phyloP scores from a whole-genome alignment of 2,113 vertebrate species.

The Spea bombifrons region DNA sequence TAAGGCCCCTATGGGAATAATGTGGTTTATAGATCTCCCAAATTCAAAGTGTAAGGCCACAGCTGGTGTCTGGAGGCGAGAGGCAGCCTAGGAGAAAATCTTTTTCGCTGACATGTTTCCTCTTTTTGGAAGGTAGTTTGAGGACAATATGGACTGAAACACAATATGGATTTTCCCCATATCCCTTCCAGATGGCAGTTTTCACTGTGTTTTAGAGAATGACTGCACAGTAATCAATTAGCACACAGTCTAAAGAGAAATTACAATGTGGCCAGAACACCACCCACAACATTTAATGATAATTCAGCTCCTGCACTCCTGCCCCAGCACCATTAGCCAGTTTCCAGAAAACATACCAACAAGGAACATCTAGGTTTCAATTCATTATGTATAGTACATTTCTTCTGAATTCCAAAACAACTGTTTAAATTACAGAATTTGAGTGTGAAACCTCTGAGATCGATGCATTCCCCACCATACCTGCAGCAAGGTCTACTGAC shows the following conservation, averaged over 20 bases:
- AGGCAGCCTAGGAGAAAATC: conserved; percentile 39
- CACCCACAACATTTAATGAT: neutral
- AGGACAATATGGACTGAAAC: conserved; percentile 38
- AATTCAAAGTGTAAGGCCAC: conserved; percentile 19
- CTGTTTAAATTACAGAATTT: no score
- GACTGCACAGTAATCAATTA: conserved; percentile 5
- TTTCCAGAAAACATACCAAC: no score
- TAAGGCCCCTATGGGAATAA: neutral
- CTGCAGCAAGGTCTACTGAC: no score
- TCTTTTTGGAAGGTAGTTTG: conserved; percentile 40
- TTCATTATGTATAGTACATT: no score
- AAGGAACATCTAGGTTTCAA: no score
- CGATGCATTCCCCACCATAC: no score
- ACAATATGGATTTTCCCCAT: conserved; percentile 34
- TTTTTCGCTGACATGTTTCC: conserved; percentile 30
- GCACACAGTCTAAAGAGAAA: neutral
- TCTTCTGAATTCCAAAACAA: no score
- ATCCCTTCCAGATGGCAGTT: conserved; percentile 37
- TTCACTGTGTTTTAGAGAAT: conserved; percentile 35
- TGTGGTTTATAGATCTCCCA: conserved; percentile 1
- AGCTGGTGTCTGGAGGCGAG: conserved; percentile 39
- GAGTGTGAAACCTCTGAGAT: no score
- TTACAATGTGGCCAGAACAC: conserved; percentile 1
- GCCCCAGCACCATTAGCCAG: no score
- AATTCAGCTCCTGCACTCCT: neutral